Conservation (phyloP, 1,140 invertebrate species). For the Camponotus floridanus region DNA sequence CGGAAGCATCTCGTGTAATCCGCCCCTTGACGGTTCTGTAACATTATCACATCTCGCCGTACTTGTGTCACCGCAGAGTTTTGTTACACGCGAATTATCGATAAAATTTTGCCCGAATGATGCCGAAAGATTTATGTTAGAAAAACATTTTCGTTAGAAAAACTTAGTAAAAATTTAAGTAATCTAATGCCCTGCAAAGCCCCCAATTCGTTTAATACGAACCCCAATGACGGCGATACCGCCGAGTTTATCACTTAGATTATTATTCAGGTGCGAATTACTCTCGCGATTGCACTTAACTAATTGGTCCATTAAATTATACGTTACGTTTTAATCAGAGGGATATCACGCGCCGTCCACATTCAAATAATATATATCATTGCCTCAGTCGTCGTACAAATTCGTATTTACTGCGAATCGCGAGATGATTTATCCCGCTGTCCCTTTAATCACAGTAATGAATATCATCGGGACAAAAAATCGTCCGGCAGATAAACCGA, state of each 20-base stretch:
- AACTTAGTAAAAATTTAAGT: neutral
- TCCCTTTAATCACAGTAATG: slow-evolving; percentile 50
- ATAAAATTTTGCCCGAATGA: neutral
- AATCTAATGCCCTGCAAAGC: neutral
- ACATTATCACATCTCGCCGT: neutral
- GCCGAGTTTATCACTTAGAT: slow-evolving; percentile 45
- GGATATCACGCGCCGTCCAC: slow-evolving; percentile 24
- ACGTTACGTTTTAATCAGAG: slow-evolving; percentile 48
- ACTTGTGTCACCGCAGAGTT: neutral
- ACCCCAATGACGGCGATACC: neutral
- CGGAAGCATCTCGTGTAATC: slow-evolving; percentile 9
- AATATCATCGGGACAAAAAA: slow-evolving; percentile 25
- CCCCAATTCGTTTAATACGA: slow-evolving; percentile 35
- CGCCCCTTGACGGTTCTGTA: neutral
- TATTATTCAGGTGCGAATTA: slow-evolving; percentile 58
- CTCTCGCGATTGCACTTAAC: slow-evolving; percentile 51
- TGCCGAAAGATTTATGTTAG: too few species aligned
- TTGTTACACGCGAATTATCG: neutral
- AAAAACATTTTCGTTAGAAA: neutral
- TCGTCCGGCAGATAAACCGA: slow-evolving; percentile 20
- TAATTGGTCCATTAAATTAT: slow-evolving; percentile 58
- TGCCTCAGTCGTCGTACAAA: neutral
- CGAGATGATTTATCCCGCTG: slow-evolving; percentile 36
- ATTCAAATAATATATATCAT: slow-evolving; percentile 44
- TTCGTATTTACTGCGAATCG: slow-evolving; percentile 55